Evolutionary conservation across 92 coral and sea anemone species (phyloP), one percentile per base, ranked within the genome.

Genomic region (Epizoanthus illoricatus): DNA sequence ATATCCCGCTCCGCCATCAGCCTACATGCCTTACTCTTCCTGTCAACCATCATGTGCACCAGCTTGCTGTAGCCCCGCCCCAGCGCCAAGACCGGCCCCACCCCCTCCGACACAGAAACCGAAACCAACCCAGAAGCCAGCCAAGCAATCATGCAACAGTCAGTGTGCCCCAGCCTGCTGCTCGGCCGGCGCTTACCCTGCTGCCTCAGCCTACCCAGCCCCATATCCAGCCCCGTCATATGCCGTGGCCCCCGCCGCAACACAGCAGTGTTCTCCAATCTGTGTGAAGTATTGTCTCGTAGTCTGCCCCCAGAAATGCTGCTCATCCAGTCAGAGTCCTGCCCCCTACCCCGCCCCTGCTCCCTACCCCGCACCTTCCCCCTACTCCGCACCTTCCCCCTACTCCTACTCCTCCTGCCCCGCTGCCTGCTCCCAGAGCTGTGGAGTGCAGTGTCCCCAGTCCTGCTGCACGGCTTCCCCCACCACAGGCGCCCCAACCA

Each of bases 271-370:
- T 65, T 74, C 87, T 9, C 97, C 94, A 9, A 91, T 93, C 69
- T 93, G 97, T 52, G 89, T 93, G 80, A 90, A 89, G 88, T 93
- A 90, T 87, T 93, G 97, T 80, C 81, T 93, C n/a, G 88, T 89
- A 11, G 71, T 93, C 69, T 93, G 97, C 58, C 97, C 97, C n/a
- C 94, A 93, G 76, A 87, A 85, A 15, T 93, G 97, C 62, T 93
- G 97, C 79, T 65, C 65, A 17, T 80, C 71, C 12, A 80, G 84
- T 8, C 80, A 86, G 43, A 59, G 60, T 28, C 68, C 76, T 28
- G 70, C 69, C 20, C 13, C 90, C 69, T 67, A 88, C 17, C 16
- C 90, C 19, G 87, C 85, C 16, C 71, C 94, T 8, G 82, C 87
- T 8, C 84, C 67, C 76, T 18, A 55, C 69, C 39, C 33, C 56